Evolutionary conservation across 2,888 invertebrate genomes (phyloP), one percentile per base, ranked within the genome.

Genomic region (Dynastes maya): DNA sequence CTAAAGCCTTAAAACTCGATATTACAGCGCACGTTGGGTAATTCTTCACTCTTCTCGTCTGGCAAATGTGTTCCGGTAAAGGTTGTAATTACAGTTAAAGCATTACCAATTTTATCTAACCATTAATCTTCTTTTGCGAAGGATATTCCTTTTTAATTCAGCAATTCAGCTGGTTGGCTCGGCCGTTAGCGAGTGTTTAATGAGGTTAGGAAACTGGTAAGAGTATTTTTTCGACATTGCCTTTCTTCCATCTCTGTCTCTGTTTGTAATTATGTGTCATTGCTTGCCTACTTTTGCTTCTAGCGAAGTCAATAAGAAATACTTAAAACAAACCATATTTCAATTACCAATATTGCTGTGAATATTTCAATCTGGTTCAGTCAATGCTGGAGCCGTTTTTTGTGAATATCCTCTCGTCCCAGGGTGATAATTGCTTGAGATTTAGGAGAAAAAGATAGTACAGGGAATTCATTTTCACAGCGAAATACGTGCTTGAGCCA

Each of bases 91-190:
- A 72, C 72, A 37, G 72, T 72, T 72, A 58, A 71, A 58, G 40
- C 72, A 72, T 72, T 72, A 72, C 61, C 72, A 58, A 72, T 72
- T 72, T 58, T 58, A 72, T 72, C 72, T 72, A 72, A 40, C 72
- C 72, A 72, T 72, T 72, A 72, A 72, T 72, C 72, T 61, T 72
- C 40, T 72, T 55, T 22, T 29, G 58, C 72, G 22, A 16, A 37
- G 58, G 22, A 49, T 67, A 67, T 45, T 67, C 16, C 27, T 49
- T 67, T 67, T 45, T 67, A 37, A 37, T 64, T 64, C 37, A 11
- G 16, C 16, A 45, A 45, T 27, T 27, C 29, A 29, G 29, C 29
- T 61, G 29, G 2, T 22, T 8, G 22, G 11, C 29, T 22, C 61
- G 3, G 29, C 1, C 2, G 58, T 27, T 27, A n/a, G 29, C 61